A percentile compares a stretch with the other conserved stretches of the same genome.
Evolutionary conservation across 2,113 vertebrate species (phyloP).

Genomic region (Sula dactylatra): DNA sequence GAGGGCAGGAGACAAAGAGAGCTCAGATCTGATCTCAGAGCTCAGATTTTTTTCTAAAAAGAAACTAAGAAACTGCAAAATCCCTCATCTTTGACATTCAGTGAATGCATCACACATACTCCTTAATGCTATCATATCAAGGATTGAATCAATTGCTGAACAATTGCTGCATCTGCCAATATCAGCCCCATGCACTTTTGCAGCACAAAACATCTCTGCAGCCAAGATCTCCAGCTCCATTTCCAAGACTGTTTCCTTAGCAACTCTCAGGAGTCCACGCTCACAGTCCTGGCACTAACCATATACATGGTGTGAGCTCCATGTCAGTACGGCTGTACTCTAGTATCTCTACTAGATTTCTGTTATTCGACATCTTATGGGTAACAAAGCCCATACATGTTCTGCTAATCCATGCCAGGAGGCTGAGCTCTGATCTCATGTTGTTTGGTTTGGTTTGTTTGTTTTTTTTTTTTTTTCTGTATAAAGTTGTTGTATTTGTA

Average conservation of each 20-base stretch:
- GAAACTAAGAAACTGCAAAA: not conserved
- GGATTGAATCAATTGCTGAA: not conserved
- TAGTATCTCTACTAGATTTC: not conserved
- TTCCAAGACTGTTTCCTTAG: slow-evolving; percentile 47
- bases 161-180: not conserved
- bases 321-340: not conserved
- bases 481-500: not conserved
- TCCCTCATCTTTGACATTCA: not conserved
- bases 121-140: not conserved
- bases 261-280: not conserved
- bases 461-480: not conserved
- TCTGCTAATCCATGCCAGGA: not conserved
- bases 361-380: not conserved
- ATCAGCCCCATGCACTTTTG: not conserved
- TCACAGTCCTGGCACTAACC: not conserved
- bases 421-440: not conserved
- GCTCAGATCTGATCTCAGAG: not conserved
- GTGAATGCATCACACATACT: not conserved
- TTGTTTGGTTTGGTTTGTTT: not conserved
- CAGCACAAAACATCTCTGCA: not conserved
- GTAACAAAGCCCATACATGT: not conserved
- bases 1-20: not conserved
- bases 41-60: not conserved
- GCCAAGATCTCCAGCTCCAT: not conserved
- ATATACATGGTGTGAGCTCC: not conserved